Evolutionary conservation across 37 sponge, comb jelly and placozoan genomes (phyloP), one percentile per base, ranked within the genome.

Genomic region (Cliona cf. orientalis): DNA sequence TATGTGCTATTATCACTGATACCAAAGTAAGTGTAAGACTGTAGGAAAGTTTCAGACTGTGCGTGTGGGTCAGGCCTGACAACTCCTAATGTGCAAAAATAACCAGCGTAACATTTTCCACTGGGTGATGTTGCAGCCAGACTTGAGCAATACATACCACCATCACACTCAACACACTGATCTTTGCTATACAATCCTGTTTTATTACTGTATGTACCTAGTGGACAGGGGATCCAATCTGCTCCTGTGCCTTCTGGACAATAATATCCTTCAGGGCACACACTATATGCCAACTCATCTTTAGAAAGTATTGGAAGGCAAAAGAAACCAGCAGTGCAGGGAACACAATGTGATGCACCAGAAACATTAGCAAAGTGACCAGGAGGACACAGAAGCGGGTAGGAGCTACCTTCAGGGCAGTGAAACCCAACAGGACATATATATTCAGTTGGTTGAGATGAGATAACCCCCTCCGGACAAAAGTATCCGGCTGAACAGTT

Each of bases 131-230:
- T 62, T 25, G 64, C 64, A 28, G 64, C n/a, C 25, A 9, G 7
- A 9, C 14, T 14, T 49, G 53, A 14, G 53, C 53, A 49, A 49
- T 49, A 49, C 53, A 49, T 49, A 49, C 53, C 53, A 49, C 53
- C 53, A 49, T 49, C 53, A 49, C 53, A 49, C 14, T 49, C 53
- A 19, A 49, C 14, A 14, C 53, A 49, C 53, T 49, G 53, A 49
- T 49, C 53, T 21, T 25, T 26, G 31, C 25, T 62, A n/a, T 19
- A 28, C 23, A 62, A 21, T 9, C 64, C 64, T 25, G 64, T 62
- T 9, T 25, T 41, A 68, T 68, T 34, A 41, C 69, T 68, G 23
- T 68, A 68, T 34, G 69, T 68, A n/a, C 69, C 69, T 23, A 31
- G 5, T 11, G 69, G 69, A 68, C 69, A 68, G 14, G 69, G 69